A percentile compares a stretch with the other conserved stretches of the same genome.
phyloP scores from a whole-genome alignment of 2,113 vertebrate genomes.

The Ochotona princeps region DNA sequence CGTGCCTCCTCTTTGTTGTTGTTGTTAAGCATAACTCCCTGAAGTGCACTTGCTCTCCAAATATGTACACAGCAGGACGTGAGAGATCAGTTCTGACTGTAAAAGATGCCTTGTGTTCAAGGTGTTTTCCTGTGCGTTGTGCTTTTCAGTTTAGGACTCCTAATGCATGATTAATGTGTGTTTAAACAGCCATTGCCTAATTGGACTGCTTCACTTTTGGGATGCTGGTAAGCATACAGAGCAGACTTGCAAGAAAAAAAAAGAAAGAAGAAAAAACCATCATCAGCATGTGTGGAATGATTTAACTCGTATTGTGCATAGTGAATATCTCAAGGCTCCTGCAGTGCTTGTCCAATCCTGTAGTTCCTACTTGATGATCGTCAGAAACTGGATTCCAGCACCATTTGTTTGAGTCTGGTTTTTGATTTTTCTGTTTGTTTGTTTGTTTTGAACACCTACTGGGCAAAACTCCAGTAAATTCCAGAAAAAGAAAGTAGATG shows the following conservation, averaged over 20 bases:
- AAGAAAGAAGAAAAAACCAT: too few species aligned
- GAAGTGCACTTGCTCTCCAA: constrained; percentile 60
- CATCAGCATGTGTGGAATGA: not conserved
- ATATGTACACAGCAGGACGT: constrained; percentile 21
- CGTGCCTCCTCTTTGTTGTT: not conserved
- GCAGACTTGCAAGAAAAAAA: not conserved
- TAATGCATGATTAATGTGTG: constrained; percentile 63
- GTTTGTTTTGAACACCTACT: not conserved
- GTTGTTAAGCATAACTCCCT: constrained; percentile 55
- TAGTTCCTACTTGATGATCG: not conserved
- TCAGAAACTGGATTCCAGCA: constrained; percentile 21
- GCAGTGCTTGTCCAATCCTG: not conserved
- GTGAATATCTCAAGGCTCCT: not conserved
- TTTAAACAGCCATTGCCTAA: constrained; percentile 57
- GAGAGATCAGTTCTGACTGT: constrained; percentile 62
- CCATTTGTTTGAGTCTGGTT: not conserved
- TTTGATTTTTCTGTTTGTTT: not conserved
- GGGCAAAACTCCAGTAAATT: not conserved
- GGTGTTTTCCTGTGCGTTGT: constrained; percentile 46
- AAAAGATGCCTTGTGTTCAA: constrained; percentile 64
- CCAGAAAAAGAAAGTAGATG: not conserved
- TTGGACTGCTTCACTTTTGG: constrained; percentile 46
- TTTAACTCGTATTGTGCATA: not conserved
- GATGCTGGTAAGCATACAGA: constrained; percentile 4
- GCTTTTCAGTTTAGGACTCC: constrained; percentile 34